These are phyloP conservation scores for Leucophenga maculata DNA, from an alignment of 2,888 invertebrate species.

Conservation along the genomic window DNA sequence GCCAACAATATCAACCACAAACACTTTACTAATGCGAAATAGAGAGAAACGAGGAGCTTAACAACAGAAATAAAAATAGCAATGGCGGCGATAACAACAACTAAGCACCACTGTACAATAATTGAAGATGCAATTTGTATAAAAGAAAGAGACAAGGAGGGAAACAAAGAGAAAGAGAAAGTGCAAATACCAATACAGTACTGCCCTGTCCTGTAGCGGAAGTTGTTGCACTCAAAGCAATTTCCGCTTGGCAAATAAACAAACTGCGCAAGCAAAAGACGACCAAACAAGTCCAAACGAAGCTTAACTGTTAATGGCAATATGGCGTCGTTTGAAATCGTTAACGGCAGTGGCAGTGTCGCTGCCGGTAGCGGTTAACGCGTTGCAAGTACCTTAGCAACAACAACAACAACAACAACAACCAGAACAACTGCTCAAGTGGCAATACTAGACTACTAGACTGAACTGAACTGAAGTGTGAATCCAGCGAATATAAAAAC, in stretches of 20 bases:
- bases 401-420: slow-evolving; percentile 20
- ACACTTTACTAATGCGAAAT: background rate
- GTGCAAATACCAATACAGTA: background rate
- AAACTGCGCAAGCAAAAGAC: background rate
- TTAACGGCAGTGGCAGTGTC: background rate
- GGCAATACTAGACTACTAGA: too few species aligned
- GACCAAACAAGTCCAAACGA: background rate
- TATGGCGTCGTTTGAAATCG: background rate
- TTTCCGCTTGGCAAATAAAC: slow-evolving; percentile 34
- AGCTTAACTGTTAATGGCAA: background rate
- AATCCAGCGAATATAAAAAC: slow-evolving; percentile 13
- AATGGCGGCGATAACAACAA: slow-evolving; percentile 1
- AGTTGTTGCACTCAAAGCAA: slow-evolving; percentile 38
- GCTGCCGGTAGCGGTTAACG: slow-evolving; percentile 24
- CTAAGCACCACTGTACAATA: background rate
- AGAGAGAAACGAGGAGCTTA: background rate
- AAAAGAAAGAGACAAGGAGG: background rate
- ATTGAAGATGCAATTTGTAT: slow-evolving; percentile 2
- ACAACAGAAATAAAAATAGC: slow-evolving; percentile 1
- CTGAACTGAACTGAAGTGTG: too few species aligned
- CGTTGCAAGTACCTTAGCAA: slow-evolving; percentile 18
- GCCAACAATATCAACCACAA: background rate
- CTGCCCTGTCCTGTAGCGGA: slow-evolving; percentile 25
- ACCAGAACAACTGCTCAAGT: background rate
- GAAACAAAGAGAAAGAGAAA: background rate